These are phyloP conservation scores for Myiopsitta monachus DNA, from an alignment of 2,113 vertebrate genomes.

Conservation along the genomic window DNA sequence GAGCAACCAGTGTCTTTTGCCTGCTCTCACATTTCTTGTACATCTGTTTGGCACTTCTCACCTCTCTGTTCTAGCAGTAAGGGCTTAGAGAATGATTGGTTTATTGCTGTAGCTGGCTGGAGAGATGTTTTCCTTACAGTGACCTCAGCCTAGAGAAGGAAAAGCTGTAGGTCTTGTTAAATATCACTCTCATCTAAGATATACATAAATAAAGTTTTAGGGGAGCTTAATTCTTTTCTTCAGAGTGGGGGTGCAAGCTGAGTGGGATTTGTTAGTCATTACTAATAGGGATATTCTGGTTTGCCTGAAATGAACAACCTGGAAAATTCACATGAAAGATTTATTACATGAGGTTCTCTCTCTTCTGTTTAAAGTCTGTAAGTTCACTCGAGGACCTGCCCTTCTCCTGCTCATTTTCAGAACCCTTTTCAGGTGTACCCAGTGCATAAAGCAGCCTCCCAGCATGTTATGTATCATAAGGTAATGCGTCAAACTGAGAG, in stretches of 20 bases:
- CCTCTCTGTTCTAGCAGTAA: not conserved
- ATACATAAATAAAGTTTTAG: not conserved
- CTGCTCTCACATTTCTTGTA: not conserved
- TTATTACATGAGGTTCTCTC: not conserved
- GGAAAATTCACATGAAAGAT: not conserved
- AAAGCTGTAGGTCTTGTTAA: not conserved
- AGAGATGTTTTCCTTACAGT: not conserved
- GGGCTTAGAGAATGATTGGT: not conserved
- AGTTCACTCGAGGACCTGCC: slow-evolving; percentile 1
- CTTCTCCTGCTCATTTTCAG: slow-evolving; percentile 3
- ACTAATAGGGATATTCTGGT: not conserved
- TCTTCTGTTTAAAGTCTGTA: not conserved
- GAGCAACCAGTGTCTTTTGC: not conserved
- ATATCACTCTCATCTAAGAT: not conserved
- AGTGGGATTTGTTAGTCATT: not conserved
- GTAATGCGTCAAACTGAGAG: not conserved
- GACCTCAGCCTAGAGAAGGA: not conserved
- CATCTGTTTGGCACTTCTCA: not conserved
- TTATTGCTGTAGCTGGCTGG: not conserved
- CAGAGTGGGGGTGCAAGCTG: not conserved
- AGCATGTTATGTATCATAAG: not conserved
- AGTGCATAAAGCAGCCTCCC: not conserved
- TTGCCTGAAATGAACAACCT: not conserved
- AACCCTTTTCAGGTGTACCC: not conserved
- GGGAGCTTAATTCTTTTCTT: not conserved